A percentile compares a stretch with the other conserved stretches of the same genome.
phyloP scores from a whole-genome alignment of 2,113 vertebrate species.

The Sinocyclocheilus rhinocerous region DNA sequence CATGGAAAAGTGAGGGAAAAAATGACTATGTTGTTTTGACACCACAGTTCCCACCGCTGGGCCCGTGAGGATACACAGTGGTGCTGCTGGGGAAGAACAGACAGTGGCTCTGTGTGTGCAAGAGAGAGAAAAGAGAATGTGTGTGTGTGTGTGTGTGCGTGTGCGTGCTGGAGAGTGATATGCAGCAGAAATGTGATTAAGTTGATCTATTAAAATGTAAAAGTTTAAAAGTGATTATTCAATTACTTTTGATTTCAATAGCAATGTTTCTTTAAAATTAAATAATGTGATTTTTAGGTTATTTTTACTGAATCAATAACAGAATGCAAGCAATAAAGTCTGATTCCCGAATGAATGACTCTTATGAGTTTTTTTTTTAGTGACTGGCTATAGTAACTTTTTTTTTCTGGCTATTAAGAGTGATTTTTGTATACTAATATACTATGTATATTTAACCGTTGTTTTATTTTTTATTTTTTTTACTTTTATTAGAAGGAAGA shows the following conservation, averaged over 20 bases:
- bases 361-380: neutral
- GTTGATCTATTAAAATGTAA: neutral
- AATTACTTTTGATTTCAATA: neutral
- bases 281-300: neutral
- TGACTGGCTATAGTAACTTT: neutral
- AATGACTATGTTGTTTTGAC: conserved; percentile 76
- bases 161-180: neutral
- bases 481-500: too few relatives aligned
- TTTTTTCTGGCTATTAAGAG: neutral
- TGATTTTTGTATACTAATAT: too few relatives aligned
- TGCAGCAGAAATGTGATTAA: neutral
- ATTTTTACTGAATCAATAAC: neutral
- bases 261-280: neutral
- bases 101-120: conserved; percentile 23
- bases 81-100: conserved; percentile 33
- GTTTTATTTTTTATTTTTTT: too few relatives aligned
- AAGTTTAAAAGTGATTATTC: neutral
- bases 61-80: conserved; percentile 58
- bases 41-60: conserved; percentile 64
- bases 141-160: neutral
- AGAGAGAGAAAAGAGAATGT: neutral
- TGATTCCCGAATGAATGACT: neutral
- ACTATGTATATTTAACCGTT: neutral
- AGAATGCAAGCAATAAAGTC: neutral
- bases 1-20: conserved; percentile 56